Conservation (phyloP, 2,797 vertebrate species). For the Clarias fuscus region DNA sequence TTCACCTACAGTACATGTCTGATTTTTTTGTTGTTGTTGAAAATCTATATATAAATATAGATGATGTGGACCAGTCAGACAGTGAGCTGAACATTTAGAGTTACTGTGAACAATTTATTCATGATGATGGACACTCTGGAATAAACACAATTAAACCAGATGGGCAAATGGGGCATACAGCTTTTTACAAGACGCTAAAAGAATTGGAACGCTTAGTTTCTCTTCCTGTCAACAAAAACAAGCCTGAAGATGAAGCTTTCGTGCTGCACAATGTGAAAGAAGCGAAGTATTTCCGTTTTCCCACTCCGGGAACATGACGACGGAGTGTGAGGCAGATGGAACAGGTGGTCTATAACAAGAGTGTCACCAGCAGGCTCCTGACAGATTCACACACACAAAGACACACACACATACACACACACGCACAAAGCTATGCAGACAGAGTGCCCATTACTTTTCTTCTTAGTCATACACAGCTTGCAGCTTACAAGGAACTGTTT, state of each 20-base stretch:
- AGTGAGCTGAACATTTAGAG: background rate
- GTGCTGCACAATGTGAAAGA: slow-evolving; percentile 22
- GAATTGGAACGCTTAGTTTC: background rate
- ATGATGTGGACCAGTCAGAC: background rate
- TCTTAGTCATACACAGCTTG: slow-evolving; percentile 50
- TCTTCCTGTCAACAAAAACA: slow-evolving; percentile 14
- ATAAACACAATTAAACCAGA: slow-evolving; percentile 9
- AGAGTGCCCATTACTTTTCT: slow-evolving; percentile 26
- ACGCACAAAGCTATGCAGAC: slow-evolving; percentile 20
- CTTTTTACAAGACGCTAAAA: background rate
- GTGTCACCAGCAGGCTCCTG: slow-evolving; percentile 56
- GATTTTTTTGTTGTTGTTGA: background rate
- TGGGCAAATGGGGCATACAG: background rate
- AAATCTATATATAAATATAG: slow-evolving; percentile 26
- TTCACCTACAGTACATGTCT: background rate
- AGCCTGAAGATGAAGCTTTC: slow-evolving; percentile 9
- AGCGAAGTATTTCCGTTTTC: slow-evolving; percentile 7
- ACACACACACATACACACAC: slow-evolving; percentile 15
- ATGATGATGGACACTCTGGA: background rate
- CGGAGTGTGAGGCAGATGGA: slow-evolving; percentile 61
- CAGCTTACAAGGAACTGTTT: slow-evolving; percentile 45
- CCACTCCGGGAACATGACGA: slow-evolving; percentile 54
- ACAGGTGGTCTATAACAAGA: slow-evolving; percentile 64
- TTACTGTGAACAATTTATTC: background rate
- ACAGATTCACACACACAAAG: slow-evolving; percentile 45